phyloP scores from a whole-genome alignment of 2,888 invertebrate species.

The Brassicogethes aeneus region DNA sequence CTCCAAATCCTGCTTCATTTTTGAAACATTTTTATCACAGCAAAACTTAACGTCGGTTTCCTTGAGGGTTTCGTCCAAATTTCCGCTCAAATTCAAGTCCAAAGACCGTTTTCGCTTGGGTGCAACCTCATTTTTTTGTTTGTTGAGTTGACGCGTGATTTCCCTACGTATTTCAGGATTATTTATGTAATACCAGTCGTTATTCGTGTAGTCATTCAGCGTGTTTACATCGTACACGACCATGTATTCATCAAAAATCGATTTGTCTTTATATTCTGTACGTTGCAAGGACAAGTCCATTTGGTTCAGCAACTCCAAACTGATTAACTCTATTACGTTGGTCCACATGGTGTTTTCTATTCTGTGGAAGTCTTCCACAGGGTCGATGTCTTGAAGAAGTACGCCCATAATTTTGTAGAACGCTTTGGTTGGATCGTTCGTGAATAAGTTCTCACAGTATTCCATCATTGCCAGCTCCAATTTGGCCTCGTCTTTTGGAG shows the following conservation, averaged over 20 bases:
- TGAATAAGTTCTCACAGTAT: constrained; percentile 46
- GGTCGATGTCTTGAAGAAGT: constrained; percentile 37
- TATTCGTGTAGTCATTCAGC: constrained; percentile 45
- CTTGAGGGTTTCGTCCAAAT: constrained; percentile 13
- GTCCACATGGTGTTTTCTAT: constrained; percentile 45
- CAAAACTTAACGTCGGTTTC: neutral
- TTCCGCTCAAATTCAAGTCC: constrained; percentile 5
- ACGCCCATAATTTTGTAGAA: constrained; percentile 43
- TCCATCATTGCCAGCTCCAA: constrained; percentile 43
- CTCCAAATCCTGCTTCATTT: constrained; percentile 23
- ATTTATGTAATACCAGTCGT: constrained; percentile 51
- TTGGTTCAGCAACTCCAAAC: constrained; percentile 46
- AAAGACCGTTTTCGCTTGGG: constrained; percentile 7
- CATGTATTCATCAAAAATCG: constrained; percentile 29
- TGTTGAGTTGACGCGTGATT: constrained; percentile 14
- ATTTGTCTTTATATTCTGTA: constrained; percentile 25
- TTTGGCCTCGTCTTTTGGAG: constrained; percentile 38
- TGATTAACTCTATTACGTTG: constrained; percentile 47
- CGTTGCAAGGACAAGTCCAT: constrained; percentile 32
- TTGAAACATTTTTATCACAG: no score
- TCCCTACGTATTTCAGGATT: constrained; percentile 40
- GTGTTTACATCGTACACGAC: constrained; percentile 51
- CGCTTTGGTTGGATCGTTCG: constrained; percentile 41
- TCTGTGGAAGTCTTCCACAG: constrained; percentile 38
- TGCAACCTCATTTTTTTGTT: constrained; percentile 4